Conservation (phyloP, 2,888 invertebrate species). For the Erannis defoliaria region DNA sequence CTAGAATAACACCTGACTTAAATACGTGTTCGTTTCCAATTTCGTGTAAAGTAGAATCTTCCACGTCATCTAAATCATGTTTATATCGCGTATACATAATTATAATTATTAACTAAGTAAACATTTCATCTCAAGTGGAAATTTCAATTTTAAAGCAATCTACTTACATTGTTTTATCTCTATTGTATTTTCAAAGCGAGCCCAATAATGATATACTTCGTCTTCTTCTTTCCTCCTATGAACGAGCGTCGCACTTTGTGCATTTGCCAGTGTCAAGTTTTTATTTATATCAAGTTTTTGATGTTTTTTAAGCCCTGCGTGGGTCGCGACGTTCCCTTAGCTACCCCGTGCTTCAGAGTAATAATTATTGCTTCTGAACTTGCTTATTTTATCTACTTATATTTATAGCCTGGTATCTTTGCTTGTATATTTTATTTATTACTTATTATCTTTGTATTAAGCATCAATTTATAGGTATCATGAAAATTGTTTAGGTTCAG, state of each 20-base stretch:
- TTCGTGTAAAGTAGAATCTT: conserved; percentile 30
- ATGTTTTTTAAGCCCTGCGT: no score
- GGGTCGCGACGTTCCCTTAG: background rate
- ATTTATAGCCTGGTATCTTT: background rate
- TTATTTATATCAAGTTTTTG: no score
- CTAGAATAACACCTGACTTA: conserved; percentile 61
- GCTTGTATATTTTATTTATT: no score
- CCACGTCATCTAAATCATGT: conserved; percentile 12
- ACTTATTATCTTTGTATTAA: no score
- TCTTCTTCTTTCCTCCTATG: background rate
- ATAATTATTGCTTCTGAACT: background rate
- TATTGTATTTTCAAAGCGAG: conserved; percentile 6
- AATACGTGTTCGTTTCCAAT: conserved; percentile 50
- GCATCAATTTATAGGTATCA: no score
- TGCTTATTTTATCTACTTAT: background rate
- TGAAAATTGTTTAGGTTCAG: no score
- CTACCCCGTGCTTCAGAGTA: background rate
- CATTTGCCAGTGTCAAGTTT: no score
- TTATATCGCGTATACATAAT: no score
- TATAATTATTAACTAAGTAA: no score
- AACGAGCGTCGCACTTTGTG: no score
- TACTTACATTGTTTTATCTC: background rate
- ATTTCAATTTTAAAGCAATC: no score
- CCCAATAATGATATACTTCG: conserved; percentile 6
- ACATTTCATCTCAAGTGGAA: background rate